Evolutionary conservation across 2,113 vertebrate genomes (phyloP), one percentile per base, ranked within the genome.

Genomic region (Nannospalax galili): DNA sequence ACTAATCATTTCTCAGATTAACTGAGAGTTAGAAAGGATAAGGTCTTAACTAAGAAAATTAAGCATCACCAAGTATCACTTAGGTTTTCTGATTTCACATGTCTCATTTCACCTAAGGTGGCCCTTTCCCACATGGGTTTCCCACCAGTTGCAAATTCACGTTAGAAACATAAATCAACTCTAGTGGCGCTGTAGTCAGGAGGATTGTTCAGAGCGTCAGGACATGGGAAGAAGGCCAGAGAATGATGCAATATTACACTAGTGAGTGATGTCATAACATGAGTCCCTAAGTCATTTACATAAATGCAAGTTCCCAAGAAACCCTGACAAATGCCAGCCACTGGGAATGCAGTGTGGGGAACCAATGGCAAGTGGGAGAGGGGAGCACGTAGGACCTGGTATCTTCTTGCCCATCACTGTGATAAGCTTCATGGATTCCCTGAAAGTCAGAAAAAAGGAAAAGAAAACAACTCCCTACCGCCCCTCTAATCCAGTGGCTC

Each of bases 221-320:
- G 84, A 86, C 70, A 86, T 37, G 95, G 96, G 92, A 94, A 92
- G 81, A 85, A 95, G 81, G 90, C 93, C 94, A 97, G 84, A n/a
- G 88, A 73, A 93, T 97, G 96, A 97, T 89, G 96, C 96, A 97
- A 96, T 94, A 94, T 92, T 95, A 94, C 74, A 93, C 96, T 96
- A 92, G 96, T 81, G 86, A 98, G 84, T 98, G 97, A 97, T 97
- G 97, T 97, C 96, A 98, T 95, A 93, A 94, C 90, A 97, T 92
- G 94, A 97, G 93, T 94, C 94, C 81, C 92, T 69, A 88, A 96
- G 92, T n/a, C 32, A 93, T 91, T 96, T 97, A 90, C 96, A 97
- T 84, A 96, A 96, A 94, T 75, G 84, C 94, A 96, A 94, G 81
- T 96, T 96, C 94, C 96, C 81, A 75, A 92, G 88, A 95, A 97